Base-by-base conservation (phyloP, 1,140 invertebrate genomes). In the Euglossa dilemma region DNA sequence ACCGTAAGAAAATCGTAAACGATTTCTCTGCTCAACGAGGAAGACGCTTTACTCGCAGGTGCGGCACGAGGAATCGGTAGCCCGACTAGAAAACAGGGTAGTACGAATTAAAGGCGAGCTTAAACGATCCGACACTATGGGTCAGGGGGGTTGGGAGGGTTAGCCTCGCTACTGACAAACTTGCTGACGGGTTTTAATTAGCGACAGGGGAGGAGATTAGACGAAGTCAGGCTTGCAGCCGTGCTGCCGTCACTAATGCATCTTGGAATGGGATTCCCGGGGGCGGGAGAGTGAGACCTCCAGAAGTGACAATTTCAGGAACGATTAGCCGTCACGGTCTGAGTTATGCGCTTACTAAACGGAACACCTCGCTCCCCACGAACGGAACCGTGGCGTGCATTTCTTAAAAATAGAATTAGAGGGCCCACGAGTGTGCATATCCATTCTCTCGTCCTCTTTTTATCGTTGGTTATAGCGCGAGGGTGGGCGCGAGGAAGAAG, bases 321-420 rank as follows among this genome's bases (percentile, higher is more conserved):
- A 92, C 92, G 93, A 94, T 94, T 94, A 94, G 92, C 91, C 92
- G 93, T 93, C 92, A 92, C 91, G 92, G 81, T 91, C 89, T 93
- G 93, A 94, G 89, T 94, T 94, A 93, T 92, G 89, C 87, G 75
- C 80, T 88, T 91, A 91, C 92, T 92, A 92, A 93, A 92, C 88
- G 91, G 89, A 89, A 78, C 80, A 85, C 84, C 87, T 86, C 91
- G 80, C 85, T 83, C 86, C n/a, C 89, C 90, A 87, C 88, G 91
- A 91, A 83, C 84, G 74, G 84, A 64, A 63, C 47, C 59, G 74
- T 61, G 85, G 83, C 83, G 83, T 69, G 87, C 83, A 89, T 91
- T 90, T 90, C 87, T 84, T 92, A 91, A 91, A 92, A 92, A 92
- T 92, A 92, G 91, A 91, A 85, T 86, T 69, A 80, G 85, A 79